Evolutionary conservation across 2,888 invertebrate species (phyloP), one percentile per base, ranked within the genome.

Genomic region (Heliconius ismenius): DNA sequence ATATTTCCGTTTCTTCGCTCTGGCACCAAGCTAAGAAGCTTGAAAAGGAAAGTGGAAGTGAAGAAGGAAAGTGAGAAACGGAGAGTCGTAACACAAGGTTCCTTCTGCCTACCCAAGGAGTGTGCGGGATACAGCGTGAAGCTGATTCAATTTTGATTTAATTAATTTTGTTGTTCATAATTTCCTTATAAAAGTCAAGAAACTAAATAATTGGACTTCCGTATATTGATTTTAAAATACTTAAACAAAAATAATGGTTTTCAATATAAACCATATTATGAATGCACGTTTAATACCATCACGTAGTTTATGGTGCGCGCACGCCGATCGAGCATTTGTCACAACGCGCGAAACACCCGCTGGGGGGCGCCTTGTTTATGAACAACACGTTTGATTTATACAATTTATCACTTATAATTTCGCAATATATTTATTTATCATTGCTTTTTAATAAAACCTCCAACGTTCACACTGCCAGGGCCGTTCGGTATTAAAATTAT

Each of bases 321-420:
- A 86, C 88, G 85, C 80, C 83, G 86, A 81, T 81, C 82, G 82
- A 79, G 78, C 87, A 89, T 90, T 90, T 87, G 83, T 90, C 87
- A 87, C 83, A 74, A 58, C 72, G 79, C 80, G 80, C 80, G 75
- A 78, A 82, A 80, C 81, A 73, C 84, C 77, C 87, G 81, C 87
- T 81, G 84, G 85, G 86, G 87, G 86, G 86, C 84, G 83, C 81
- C 74, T 83, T 84, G 84, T 89, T 89, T 89, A 88, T 87, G 83
- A 82, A 78, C 82, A 81, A 85, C 88, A 88, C 86, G 89, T 88
- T 87, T 89, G 87, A 89, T 90, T 85, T 83, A 85, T 83, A 80
- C 83, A 80, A 86, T 86, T 85, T 86, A 84, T 86, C 85, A 83
- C 81, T 83, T 81, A 76, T 79, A 79, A 79, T 82, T 79, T 76